These are phyloP conservation scores for Lepidurus couesii DNA, from an alignment of 1,140 invertebrate species.

Conservation along the genomic window DNA sequence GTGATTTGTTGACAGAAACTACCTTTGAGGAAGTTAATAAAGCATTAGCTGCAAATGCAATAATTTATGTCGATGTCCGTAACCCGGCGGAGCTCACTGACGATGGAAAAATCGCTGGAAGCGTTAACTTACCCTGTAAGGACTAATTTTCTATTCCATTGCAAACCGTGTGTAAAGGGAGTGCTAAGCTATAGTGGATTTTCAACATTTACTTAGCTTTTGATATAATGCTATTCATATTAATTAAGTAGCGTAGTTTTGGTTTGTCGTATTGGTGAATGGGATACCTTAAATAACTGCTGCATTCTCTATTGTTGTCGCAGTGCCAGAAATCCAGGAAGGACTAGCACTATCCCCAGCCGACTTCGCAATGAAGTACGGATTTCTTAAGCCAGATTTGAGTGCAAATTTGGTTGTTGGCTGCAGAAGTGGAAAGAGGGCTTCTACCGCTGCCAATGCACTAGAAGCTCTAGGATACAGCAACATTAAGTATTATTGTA, in stretches of 20 bases:
- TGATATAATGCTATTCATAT: no score
- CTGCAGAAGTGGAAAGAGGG: constrained; percentile 28
- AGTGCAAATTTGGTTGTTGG: constrained; percentile 16
- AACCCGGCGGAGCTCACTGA: constrained; percentile 23
- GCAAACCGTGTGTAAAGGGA: not conserved
- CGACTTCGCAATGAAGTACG: constrained; percentile 31
- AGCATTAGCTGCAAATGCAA: not conserved
- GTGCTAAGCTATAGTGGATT: no score
- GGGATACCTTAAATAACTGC: not conserved
- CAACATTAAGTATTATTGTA: constrained; percentile 17
- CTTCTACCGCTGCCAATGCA: constrained; percentile 27
- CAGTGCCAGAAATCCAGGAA: constrained; percentile 31
- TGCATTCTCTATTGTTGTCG: not conserved
- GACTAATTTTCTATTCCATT: not conserved
- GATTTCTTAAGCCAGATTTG: constrained; percentile 28
- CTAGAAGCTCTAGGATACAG: constrained; percentile 23
- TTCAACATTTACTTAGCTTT: no score
- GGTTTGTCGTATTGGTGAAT: no score
- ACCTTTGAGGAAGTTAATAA: constrained; percentile 23
- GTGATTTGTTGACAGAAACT: not conserved
- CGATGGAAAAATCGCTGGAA: constrained; percentile 28
- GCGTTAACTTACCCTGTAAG: constrained; percentile 30
- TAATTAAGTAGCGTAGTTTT: no score
- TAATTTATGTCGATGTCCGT: constrained; percentile 27
- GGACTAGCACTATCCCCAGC: constrained; percentile 13